phyloP scores from a whole-genome alignment of 2,113 vertebrate species.

The Acanthochromis polyacanthus region DNA sequence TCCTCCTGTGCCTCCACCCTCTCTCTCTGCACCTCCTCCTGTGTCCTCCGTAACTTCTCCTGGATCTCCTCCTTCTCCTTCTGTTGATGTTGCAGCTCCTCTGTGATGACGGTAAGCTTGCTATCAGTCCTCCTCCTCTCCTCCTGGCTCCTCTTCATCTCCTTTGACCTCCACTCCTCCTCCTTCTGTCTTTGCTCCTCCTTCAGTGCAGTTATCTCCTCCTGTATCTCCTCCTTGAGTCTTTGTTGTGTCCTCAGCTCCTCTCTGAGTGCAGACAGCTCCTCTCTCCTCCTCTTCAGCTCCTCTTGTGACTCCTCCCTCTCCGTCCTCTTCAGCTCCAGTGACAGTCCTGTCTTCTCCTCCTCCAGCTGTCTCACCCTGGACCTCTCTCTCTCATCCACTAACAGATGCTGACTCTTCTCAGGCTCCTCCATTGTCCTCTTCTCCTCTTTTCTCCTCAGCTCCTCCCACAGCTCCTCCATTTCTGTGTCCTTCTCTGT shows the following conservation, averaged over 20 bases:
- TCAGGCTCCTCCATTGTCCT: background rate
- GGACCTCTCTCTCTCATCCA: background rate
- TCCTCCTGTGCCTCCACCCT: slow-evolving; percentile 42
- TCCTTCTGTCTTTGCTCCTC: slow-evolving; percentile 10
- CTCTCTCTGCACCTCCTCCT: background rate
- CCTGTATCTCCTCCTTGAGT: slow-evolving; percentile 15
- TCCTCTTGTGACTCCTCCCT: slow-evolving; percentile 25
- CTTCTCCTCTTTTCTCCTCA: slow-evolving; percentile 45
- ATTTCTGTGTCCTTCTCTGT: background rate
- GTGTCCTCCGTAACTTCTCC: background rate
- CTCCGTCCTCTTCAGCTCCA: slow-evolving; percentile 38
- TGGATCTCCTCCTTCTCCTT: slow-evolving; percentile 7
- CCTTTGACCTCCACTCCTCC: no score
- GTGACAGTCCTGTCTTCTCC: slow-evolving; percentile 24
- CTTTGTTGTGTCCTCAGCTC: slow-evolving; percentile 34
- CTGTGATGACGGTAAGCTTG: slow-evolving; percentile 13
- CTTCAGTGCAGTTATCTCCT: background rate
- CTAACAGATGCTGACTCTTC: background rate
- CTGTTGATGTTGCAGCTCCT: slow-evolving; percentile 31
- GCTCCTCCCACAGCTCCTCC: no score
- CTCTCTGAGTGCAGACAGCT: background rate
- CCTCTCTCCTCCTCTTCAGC: slow-evolving; percentile 12
- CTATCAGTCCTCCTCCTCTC: background rate
- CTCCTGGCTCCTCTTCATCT: no score
- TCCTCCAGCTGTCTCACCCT: slow-evolving; percentile 45